These are phyloP conservation scores for Clarias batrachus DNA, from an alignment of 2,113 vertebrate species.

Conservation along the genomic window DNA sequence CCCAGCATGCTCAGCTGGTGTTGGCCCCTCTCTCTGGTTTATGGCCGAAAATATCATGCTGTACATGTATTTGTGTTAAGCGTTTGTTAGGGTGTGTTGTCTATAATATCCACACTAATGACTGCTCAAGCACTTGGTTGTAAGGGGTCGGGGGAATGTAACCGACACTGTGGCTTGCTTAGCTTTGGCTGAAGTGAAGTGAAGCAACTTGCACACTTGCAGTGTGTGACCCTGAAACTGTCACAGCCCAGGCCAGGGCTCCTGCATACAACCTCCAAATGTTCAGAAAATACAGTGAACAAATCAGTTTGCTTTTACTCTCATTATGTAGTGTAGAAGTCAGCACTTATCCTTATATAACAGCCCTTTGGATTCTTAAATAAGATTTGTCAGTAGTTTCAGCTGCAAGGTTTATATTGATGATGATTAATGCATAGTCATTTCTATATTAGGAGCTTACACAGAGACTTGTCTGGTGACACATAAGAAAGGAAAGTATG, in stretches of 20 bases:
- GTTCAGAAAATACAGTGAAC: not conserved
- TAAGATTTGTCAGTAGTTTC: not conserved
- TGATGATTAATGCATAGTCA: not conserved
- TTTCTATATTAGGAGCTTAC: too few species aligned
- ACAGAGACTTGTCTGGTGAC: too few species aligned
- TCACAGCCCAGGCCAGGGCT: slow-evolving; percentile 56
- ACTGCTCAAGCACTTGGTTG: slow-evolving; percentile 3
- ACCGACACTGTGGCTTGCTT: slow-evolving; percentile 69
- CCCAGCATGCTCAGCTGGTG: slow-evolving; percentile 9
- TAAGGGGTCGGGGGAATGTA: slow-evolving; percentile 52
- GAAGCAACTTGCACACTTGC: slow-evolving; percentile 68
- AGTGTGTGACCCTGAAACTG: slow-evolving; percentile 67
- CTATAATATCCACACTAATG: slow-evolving; percentile 3
- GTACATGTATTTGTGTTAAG: not conserved
- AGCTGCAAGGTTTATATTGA: not conserved
- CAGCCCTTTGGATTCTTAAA: not conserved
- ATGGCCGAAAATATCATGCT: slow-evolving; percentile 1
- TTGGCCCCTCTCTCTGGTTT: slow-evolving; percentile 3
- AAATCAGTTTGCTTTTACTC: not conserved
- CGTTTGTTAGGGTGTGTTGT: not conserved
- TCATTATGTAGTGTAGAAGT: not conserved
- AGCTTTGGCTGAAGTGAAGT: slow-evolving; percentile 70
- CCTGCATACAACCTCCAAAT: not conserved
- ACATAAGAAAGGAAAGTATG: too few species aligned
- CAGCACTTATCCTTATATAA: not conserved